phyloP scores from a whole-genome alignment of 2,113 vertebrate genomes.

The Puntigrus tetrazona region DNA sequence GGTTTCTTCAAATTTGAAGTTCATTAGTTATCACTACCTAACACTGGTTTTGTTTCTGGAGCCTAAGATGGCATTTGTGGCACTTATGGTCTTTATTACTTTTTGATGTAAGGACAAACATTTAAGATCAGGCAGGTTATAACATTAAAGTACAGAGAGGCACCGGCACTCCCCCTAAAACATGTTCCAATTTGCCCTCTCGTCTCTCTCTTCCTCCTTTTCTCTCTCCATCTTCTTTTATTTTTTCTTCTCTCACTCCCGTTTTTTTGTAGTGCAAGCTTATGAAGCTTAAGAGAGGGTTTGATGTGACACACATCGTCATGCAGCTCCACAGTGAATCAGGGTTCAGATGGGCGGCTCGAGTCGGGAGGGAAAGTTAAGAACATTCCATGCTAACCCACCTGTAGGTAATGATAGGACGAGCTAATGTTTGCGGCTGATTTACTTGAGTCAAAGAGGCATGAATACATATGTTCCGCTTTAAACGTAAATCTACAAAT shows the following conservation, averaged over 20 bases:
- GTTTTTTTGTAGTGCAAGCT: neutral
- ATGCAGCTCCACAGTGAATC: conserved; percentile 3
- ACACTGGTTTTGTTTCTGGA: neutral
- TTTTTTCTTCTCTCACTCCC: conserved; percentile 23
- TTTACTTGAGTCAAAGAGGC: conserved; percentile 47
- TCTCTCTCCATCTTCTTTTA: conserved; percentile 50
- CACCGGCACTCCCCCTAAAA: conserved; percentile 64
- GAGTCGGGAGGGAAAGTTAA: conserved; percentile 60
- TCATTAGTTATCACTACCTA: conserved; percentile 3
- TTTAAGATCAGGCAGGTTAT: conserved; percentile 65
- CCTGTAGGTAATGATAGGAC: conserved; percentile 54
- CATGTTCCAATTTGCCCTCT: conserved; percentile 70
- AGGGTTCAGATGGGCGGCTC: conserved; percentile 33
- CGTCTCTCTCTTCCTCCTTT: conserved; percentile 11
- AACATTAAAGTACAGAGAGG: conserved; percentile 64
- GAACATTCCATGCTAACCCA: conserved; percentile 50
- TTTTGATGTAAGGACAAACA: conserved; percentile 15
- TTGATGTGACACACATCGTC: conserved; percentile 32
- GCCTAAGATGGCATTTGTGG: conserved; percentile 16
- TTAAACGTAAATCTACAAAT: neutral
- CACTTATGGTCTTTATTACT: conserved; percentile 18
- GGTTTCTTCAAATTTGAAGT: conserved; percentile 1
- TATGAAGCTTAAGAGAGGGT: conserved; percentile 42
- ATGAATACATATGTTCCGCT: neutral
- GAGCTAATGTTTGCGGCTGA: conserved; percentile 37